Conservation (phyloP, 2,797 vertebrate genomes). For the Alectoris magna region DNA sequence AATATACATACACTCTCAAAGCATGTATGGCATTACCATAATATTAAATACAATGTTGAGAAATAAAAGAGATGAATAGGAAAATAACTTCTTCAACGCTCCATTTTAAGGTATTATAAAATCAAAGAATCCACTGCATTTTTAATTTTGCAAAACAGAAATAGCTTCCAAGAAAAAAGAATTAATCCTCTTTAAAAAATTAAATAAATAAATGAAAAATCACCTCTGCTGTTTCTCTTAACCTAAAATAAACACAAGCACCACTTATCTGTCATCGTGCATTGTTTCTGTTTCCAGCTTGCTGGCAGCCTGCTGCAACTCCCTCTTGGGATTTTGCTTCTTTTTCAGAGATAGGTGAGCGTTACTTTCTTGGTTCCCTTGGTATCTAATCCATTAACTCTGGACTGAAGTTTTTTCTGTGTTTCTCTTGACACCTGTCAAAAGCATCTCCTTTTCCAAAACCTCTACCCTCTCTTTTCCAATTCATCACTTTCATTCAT, state of each 20-base stretch:
- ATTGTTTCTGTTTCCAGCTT: constrained; percentile 22
- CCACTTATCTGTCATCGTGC: background rate
- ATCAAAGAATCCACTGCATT: background rate
- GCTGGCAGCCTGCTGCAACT: background rate
- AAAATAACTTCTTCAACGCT: constrained; percentile 20
- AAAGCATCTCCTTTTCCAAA: constrained; percentile 15
- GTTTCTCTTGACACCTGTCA: constrained; percentile 34
- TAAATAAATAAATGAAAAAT: background rate
- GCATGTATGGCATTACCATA: background rate
- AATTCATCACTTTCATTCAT: constrained; percentile 12
- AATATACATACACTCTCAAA: background rate
- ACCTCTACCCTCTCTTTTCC: background rate
- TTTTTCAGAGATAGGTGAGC: constrained; percentile 2
- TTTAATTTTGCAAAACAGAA: constrained; percentile 26
- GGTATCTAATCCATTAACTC: constrained; percentile 19
- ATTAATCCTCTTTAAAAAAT: background rate
- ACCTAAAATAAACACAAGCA: constrained; percentile 32
- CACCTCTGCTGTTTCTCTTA: constrained; percentile 6
- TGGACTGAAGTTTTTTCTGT: background rate
- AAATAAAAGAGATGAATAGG: background rate
- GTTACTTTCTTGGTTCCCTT: background rate
- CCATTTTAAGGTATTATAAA: constrained; percentile 34
- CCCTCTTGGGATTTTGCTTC: background rate
- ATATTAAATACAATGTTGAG: background rate
- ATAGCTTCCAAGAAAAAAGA: constrained; percentile 27